Evolutionary conservation across 1,140 invertebrate genomes (phyloP), one percentile per base, ranked within the genome.

Genomic region (Argopecten irradians): DNA sequence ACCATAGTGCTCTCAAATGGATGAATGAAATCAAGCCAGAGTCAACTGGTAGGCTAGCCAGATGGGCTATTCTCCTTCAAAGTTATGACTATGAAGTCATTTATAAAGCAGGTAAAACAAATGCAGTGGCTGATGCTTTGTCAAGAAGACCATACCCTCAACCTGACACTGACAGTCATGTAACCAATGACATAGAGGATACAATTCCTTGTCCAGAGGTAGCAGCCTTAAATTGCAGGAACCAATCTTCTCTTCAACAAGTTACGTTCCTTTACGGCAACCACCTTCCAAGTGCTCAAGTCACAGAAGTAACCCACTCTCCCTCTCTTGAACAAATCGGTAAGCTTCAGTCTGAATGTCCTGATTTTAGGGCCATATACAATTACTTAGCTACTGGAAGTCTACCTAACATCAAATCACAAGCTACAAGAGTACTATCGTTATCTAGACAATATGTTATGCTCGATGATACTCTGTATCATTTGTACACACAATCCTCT

Each of bases 401-500:
- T 5, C 22, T 90, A 14, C 90, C 91, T n/a, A 46, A 89, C 5
- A 71, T 87, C 36, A 46, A 85, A 83, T 82, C 71, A 16, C 22
- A 41, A n/a, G 33, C 46, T 34, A 35, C 86, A 11, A 41, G 16
- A 83, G 36, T 89, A 32, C 2, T 87, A 39, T 22, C 33, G 71
- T 71, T 87, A 83, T 83, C 86, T 33, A 89, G 87, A 33, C 88
- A 90, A 16, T 92, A 89, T 86, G 89, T 41, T 39, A 34, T 92
- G 39, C 28, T 55, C 34, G 89, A 92, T 88, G 90, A 88, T 14
- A 35, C 89, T 16, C 71, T 92, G 0, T 92, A 90, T 86, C 88
- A 92, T 34, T 89, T 91, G 7, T 92, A 89, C 32, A 84, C 87
- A 87, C 90, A 90, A n/a, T 55, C 84, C 43, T 34, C 86, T 9